A percentile compares a stretch with the other conserved stretches of the same genome.
phyloP scores from a whole-genome alignment of 1,140 invertebrate genomes.

The Lamellibrachia luymesi region DNA sequence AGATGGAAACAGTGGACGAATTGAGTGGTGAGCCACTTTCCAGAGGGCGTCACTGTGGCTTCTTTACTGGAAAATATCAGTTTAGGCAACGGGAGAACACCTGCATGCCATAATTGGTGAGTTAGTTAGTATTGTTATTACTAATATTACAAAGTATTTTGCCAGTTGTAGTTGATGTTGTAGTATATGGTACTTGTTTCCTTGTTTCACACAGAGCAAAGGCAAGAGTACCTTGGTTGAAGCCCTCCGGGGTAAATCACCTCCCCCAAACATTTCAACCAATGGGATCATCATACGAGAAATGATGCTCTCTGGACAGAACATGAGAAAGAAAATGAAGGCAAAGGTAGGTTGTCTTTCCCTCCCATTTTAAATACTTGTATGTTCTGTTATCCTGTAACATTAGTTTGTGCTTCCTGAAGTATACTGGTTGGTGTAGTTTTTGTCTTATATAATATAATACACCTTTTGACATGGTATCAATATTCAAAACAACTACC shows the following conservation, averaged over 20 bases:
- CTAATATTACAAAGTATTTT: too few species aligned
- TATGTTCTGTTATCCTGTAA: background rate
- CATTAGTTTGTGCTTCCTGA: background rate
- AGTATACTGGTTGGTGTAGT: too few species aligned
- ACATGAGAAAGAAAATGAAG: constrained; percentile 1
- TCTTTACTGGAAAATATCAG: too few species aligned
- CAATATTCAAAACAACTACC: too few species aligned
- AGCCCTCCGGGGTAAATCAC: constrained; percentile 27
- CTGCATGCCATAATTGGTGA: too few species aligned
- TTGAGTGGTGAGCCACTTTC: too few species aligned
- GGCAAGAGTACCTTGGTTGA: constrained; percentile 45
- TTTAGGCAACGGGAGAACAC: too few species aligned
- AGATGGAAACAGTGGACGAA: too few species aligned
- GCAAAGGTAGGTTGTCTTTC: background rate
- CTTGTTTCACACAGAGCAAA: constrained; percentile 37
- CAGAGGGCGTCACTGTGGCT: too few species aligned
- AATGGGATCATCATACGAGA: constrained; percentile 24
- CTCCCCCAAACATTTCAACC: constrained; percentile 14
- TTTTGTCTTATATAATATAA: too few species aligned
- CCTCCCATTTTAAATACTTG: background rate
- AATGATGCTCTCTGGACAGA: background rate
- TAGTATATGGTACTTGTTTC: background rate
- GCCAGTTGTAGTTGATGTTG: background rate
- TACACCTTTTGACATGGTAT: too few species aligned
- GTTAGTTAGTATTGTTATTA: too few species aligned